Percentiles rank a stretch among this genome's conserved stretches.
phyloP scores from a whole-genome alignment of 2,113 vertebrate species.

The Petrocephalus zakoni region DNA sequence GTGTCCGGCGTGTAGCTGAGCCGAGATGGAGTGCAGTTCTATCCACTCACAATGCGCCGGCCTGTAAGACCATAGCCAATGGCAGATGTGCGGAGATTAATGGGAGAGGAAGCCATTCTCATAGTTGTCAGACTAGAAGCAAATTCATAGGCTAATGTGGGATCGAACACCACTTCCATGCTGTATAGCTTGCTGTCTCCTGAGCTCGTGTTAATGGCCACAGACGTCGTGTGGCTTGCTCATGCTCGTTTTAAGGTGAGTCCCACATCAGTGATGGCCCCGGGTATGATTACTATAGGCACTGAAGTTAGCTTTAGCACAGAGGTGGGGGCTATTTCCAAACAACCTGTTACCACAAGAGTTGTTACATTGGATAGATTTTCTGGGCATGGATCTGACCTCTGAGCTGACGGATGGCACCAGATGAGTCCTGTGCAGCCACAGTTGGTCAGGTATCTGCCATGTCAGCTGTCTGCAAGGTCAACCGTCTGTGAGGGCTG shows the following conservation, averaged over 20 bases:
- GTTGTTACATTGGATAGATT: background rate
- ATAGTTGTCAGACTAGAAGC: background rate
- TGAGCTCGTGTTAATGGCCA: background rate
- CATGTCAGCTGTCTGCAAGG: background rate
- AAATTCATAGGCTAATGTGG: background rate
- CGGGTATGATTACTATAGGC: background rate
- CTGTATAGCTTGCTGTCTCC: background rate
- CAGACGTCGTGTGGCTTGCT: background rate
- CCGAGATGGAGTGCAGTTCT: background rate
- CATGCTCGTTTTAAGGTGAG: background rate
- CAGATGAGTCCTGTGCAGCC: background rate
- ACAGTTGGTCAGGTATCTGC: background rate
- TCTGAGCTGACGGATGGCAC: background rate
- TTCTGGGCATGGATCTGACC: background rate
- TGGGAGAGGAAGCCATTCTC: background rate
- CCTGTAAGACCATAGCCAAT: background rate
- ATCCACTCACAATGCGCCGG: background rate
- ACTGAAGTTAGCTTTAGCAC: background rate
- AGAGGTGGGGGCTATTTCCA: background rate
- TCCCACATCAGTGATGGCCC: background rate
- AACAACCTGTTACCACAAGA: background rate
- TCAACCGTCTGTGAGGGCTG: background rate
- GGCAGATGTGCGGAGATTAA: background rate
- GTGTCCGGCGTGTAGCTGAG: background rate
- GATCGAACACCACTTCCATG: background rate